phyloP scores from a whole-genome alignment of 2,888 invertebrate species.

The Lasioglossum calceatum region DNA sequence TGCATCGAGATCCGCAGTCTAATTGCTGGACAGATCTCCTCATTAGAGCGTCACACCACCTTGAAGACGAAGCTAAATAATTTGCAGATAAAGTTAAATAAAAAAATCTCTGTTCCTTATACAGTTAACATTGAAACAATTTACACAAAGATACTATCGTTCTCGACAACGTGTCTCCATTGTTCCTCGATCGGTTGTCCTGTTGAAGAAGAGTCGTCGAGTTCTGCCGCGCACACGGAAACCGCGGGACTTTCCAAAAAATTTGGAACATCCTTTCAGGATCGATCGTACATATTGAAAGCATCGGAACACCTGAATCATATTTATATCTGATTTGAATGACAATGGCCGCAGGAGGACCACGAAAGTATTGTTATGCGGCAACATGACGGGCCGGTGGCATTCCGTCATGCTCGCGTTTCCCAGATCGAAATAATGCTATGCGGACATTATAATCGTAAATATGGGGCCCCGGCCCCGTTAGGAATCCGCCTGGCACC shows the following conservation, averaged over 20 bases:
- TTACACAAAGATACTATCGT: not conserved
- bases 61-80: too few relatives aligned
- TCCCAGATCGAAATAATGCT: slow-evolving; percentile 84
- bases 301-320: slow-evolving; percentile 64
- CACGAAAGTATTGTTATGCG: slow-evolving; percentile 73
- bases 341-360: slow-evolving; percentile 69
- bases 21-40: too few relatives aligned
- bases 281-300: slow-evolving; percentile 25
- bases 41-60: too few relatives aligned
- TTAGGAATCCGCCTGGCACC: slow-evolving; percentile 80
- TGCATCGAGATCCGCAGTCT: too few relatives aligned
- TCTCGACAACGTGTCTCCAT: not conserved
- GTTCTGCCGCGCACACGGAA: not conserved
- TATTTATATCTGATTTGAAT: slow-evolving; percentile 81
- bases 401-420: slow-evolving; percentile 84
- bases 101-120: not conserved
- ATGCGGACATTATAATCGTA: slow-evolving; percentile 83
- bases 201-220: not conserved
- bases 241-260: not conserved
- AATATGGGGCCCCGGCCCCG: slow-evolving; percentile 80
- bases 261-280: slow-evolving; percentile 19
- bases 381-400: slow-evolving; percentile 73
- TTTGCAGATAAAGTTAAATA: too few relatives aligned
- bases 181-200: not conserved
- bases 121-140: not conserved